Base-by-base conservation (phyloP, 2,797 vertebrate species). In the Steatocranus sp. region DNA sequence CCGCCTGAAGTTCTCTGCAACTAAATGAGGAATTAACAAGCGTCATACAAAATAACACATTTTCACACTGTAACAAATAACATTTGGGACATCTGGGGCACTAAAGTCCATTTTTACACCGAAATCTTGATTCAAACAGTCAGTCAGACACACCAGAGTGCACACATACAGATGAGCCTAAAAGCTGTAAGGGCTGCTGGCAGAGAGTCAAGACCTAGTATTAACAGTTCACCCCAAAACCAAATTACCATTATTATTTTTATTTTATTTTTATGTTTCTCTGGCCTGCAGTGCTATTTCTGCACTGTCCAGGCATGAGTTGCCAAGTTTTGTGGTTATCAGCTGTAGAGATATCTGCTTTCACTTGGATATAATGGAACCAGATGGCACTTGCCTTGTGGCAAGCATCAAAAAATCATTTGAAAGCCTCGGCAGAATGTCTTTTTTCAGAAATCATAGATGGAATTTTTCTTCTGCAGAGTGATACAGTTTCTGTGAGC, bases 11-110 rank as follows among this genome's bases (percentile, higher is more conserved):
- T 70, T 83, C 9, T 48, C 43, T 73, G 63, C 34, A 84, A 78
- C 76, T 25, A 75, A 84, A 78, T 68, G n/a, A 84, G 49, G 43
- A 87, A 82, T 83, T 56, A 86, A 80, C 41, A 74, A 41, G 30
- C 20, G 58, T 53, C 53, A 46, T 32, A 76, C 30, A 76, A 78
- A 81, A 81, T 3, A 75, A 30, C 66, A 73, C 53, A 79, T 20
- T 48, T 50, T 79, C 27, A 77, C 49, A 43, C 20, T 81, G 41
- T 53, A 38, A 17, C 74, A 11, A 74, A 49, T 34, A 68, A 78
- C 18, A 30, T 25, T 49, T 27, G 73, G 30, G 14, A 68, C 20
- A 61, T 49, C 32, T 7, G 54, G 25, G n/a, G 23, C 38, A 66
- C 43, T 77, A 41, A 73, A 25, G 54, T 34, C 9, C 43, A 18